Evolutionary conservation across 2,113 vertebrate species (phyloP).

Genomic region (Pelobates fuscus): DNA sequence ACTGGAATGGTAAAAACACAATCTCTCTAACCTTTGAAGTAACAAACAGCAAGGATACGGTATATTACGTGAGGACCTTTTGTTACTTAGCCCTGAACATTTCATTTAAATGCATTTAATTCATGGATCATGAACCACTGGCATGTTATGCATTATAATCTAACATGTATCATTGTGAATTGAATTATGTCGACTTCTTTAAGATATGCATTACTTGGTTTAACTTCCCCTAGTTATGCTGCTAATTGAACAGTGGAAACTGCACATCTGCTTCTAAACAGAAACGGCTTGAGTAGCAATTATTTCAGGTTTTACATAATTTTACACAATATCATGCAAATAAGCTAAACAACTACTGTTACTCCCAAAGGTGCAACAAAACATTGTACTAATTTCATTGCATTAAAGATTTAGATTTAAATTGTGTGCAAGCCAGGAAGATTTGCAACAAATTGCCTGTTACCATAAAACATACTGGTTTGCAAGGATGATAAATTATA

Average conservation of each 20-base stretch:
- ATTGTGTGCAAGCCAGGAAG: too few relatives aligned
- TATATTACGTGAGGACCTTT: too few relatives aligned
- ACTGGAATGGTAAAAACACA: too few relatives aligned
- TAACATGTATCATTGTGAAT: not conserved
- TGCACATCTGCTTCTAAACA: conserved; percentile 36
- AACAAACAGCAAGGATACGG: too few relatives aligned
- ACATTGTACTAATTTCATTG: conserved; percentile 1
- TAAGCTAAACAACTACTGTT: conserved; percentile 9
- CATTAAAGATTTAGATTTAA: too few relatives aligned
- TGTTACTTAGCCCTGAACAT: too few relatives aligned
- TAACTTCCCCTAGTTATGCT: conserved; percentile 13
- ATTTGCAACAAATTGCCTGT: too few relatives aligned
- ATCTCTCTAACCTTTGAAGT: too few relatives aligned
- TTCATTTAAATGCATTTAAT: not conserved
- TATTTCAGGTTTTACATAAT: conserved; percentile 11
- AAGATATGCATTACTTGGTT: conserved; percentile 20
- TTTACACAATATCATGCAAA: conserved; percentile 6
- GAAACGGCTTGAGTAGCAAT: conserved; percentile 8
- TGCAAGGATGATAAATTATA: too few relatives aligned
- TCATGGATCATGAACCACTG: not conserved
- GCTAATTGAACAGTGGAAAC: conserved; percentile 12
- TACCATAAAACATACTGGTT: too few relatives aligned
- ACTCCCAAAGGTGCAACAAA: conserved; percentile 5
- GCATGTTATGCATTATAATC: not conserved
- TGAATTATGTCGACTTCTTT: not conserved